Percentiles rank a stretch among this genome's conserved stretches.
Conservation (phyloP, 2,888 invertebrate species). For the Synanthedon myopaeformis region DNA sequence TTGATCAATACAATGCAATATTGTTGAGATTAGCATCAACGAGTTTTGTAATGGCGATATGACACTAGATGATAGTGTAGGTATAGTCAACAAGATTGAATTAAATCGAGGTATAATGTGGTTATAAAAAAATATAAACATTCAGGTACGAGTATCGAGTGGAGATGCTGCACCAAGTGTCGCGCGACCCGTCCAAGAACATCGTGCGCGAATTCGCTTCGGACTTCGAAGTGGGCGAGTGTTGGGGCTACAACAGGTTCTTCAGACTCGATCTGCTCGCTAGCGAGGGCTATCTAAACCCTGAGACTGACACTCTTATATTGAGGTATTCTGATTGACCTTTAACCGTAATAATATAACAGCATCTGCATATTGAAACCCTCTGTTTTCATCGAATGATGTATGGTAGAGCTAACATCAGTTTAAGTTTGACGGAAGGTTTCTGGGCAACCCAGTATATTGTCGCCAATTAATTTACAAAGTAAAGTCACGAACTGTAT, state of each 20-base stretch:
- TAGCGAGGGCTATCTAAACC: slow-evolving; percentile 90
- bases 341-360: no score
- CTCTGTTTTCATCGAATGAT: no score
- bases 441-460: no score
- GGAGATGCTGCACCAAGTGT: slow-evolving; percentile 94
- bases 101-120: no score
- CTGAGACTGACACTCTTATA: slow-evolving; percentile 85
- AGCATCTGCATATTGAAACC: no score
- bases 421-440: no score
- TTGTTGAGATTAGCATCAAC: no score
- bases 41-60: slow-evolving; percentile 19
- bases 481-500: no score
- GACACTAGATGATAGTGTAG: not conserved
- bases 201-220: slow-evolving; percentile 95
- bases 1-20: no score
- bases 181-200: slow-evolving; percentile 85
- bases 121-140: not conserved
- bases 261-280: slow-evolving; percentile 90
- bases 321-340: slow-evolving; percentile 67
- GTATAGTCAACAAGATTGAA: not conserved
- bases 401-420: no score
- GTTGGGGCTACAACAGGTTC: slow-evolving; percentile 96
- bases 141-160: slow-evolving; percentile 90
- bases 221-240: slow-evolving; percentile 96
- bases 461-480: no score